phyloP scores from a whole-genome alignment of 2,113 vertebrate species.

The Uropsilus gracilis region DNA sequence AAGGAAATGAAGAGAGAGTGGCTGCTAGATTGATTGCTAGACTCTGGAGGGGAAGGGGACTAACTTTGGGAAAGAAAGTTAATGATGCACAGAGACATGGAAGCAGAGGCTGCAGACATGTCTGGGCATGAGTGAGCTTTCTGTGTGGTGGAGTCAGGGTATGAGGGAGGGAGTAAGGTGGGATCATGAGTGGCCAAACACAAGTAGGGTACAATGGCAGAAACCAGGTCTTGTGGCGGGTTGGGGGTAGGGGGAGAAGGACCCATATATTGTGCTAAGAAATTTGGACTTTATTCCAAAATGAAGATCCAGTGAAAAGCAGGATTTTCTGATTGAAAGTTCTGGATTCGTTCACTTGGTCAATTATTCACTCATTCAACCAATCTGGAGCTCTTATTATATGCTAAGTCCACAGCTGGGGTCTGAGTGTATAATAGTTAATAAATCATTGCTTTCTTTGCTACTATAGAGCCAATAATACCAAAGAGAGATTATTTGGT shows the following conservation, averaged over 20 bases:
- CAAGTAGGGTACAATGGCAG: neutral
- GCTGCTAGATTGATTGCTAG: neutral
- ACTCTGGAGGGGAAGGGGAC: neutral
- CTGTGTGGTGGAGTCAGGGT: neutral
- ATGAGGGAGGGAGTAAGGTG: neutral
- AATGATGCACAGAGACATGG: neutral
- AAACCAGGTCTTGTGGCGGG: neutral
- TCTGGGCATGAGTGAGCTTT: neutral
- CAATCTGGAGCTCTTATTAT: neutral
- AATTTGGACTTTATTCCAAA: neutral
- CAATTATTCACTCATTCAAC: neutral
- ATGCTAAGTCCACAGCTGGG: neutral
- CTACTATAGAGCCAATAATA: neutral
- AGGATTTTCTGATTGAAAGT: neutral
- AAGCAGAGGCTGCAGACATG: fast-evolving
- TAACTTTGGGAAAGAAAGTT: neutral
- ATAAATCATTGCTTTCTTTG: neutral
- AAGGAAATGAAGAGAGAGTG: neutral
- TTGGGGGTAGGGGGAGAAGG: too few relatives aligned
- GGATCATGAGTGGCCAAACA: neutral
- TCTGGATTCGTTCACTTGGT: neutral
- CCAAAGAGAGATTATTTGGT: neutral
- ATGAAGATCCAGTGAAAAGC: neutral
- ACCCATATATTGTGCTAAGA: neutral
- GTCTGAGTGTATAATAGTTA: neutral